These are phyloP conservation scores for Pangasius djambal DNA, from an alignment of 2,797 vertebrate species.

Conservation along the genomic window DNA sequence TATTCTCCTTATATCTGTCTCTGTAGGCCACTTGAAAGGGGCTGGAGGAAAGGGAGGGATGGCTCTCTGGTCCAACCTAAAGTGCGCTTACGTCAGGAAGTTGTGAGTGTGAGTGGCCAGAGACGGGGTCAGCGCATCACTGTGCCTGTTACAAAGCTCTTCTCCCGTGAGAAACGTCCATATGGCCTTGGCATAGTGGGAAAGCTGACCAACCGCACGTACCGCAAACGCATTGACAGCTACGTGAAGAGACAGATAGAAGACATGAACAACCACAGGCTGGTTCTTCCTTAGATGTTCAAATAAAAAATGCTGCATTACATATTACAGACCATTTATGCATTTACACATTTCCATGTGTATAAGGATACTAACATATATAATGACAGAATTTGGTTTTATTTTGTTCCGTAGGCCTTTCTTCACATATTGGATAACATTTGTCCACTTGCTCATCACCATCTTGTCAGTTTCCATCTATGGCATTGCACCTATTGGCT, in stretches of 20 bases:
- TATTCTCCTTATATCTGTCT: neutral
- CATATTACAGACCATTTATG: neutral
- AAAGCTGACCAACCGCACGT: slow-evolving; percentile 92
- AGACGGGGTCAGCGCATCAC: slow-evolving; percentile 88
- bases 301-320: neutral
- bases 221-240: slow-evolving; percentile 96
- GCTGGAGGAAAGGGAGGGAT: slow-evolving; percentile 91
- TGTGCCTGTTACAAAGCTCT: slow-evolving; percentile 90
- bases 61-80: slow-evolving; percentile 81
- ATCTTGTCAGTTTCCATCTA: slow-evolving; percentile 91
- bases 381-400: slow-evolving; percentile 11
- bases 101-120: slow-evolving; percentile 81
- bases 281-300: slow-evolving; percentile 57
- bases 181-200: slow-evolving; percentile 97
- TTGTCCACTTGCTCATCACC: slow-evolving; percentile 93
- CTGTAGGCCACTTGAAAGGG: slow-evolving; percentile 88
- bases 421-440: slow-evolving; percentile 98
- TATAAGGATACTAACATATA: neutral
- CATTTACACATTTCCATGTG: slow-evolving; percentile 5
- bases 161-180: slow-evolving; percentile 91
- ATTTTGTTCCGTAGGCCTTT: slow-evolving; percentile 81
- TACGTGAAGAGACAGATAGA: slow-evolving; percentile 93
- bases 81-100: slow-evolving; percentile 90
- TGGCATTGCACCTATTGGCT: slow-evolving; percentile 92
- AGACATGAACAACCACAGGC: slow-evolving; percentile 98